Evolutionary conservation across 2,113 vertebrate genomes (phyloP).

Genomic region (Tragulus kanchil): DNA sequence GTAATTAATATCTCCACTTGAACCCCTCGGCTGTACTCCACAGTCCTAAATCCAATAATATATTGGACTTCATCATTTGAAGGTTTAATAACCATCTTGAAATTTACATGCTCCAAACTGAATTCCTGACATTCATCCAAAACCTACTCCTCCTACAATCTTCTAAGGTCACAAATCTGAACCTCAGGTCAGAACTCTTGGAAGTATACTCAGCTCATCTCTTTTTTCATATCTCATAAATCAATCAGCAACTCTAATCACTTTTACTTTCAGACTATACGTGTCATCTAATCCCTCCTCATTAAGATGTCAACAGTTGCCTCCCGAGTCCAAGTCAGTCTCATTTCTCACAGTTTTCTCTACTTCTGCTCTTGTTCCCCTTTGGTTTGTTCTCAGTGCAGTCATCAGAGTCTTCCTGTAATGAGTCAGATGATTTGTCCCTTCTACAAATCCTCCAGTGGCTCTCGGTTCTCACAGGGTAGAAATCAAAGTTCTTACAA

Average conservation of each 20-base stretch:
- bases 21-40: neutral
- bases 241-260: neutral
- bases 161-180: constrained; percentile 20
- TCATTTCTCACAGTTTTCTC: neutral
- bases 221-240: neutral
- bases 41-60: neutral
- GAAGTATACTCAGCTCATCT: neutral
- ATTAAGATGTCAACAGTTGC: neutral
- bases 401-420: neutral
- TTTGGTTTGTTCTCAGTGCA: neutral
- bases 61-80: neutral
- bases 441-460: neutral
- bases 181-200: neutral
- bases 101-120: neutral
- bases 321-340: neutral
- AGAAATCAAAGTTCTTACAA: neutral
- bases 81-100: neutral
- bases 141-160: neutral
- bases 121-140: neutral
- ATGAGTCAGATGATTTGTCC: neutral
- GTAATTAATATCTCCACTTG: neutral
- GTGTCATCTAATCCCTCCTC: neutral
- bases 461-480: neutral
- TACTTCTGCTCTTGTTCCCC: neutral
- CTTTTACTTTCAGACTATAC: neutral